A percentile compares a stretch with the other conserved stretches of the same genome.
Conservation (phyloP, 2,797 vertebrate species). For the Micropoecilia bifurca region DNA sequence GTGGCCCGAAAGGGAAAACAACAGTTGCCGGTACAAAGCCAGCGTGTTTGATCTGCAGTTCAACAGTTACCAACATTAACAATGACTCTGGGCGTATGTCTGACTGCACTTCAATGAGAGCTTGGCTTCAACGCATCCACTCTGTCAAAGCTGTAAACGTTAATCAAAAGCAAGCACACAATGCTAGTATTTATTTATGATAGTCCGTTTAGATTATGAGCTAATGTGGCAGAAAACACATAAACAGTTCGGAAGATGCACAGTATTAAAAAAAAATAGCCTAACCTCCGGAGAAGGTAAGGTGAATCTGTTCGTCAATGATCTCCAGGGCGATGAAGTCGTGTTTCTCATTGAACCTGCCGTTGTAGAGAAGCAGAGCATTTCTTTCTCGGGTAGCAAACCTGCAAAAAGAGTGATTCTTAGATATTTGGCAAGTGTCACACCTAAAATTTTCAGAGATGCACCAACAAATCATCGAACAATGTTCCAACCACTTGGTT, state of each 20-base stretch:
- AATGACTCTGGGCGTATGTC: conserved; percentile 31
- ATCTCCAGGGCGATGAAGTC: conserved; percentile 98
- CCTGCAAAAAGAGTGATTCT: conserved; percentile 69
- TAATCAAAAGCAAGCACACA: conserved; percentile 8
- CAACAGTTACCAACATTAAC: conserved; percentile 21
- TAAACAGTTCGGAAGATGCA: conserved; percentile 7
- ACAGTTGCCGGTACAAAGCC: conserved; percentile 18
- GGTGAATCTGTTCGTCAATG: conserved; percentile 94
- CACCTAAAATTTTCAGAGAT: not conserved
- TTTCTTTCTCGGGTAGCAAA: conserved; percentile 93
- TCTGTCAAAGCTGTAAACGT: not conserved
- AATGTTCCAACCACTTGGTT: not conserved
- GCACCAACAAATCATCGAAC: not conserved
- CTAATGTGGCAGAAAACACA: conserved; percentile 28
- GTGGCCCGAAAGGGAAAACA: conserved; percentile 34
- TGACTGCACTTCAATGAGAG: not conserved
- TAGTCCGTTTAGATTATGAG: conserved; percentile 41
- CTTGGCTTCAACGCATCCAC: not conserved
- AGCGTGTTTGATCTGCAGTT: conserved; percentile 50
- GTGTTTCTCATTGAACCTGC: conserved; percentile 97
- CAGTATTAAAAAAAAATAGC: not conserved
- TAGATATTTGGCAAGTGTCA: not conserved
- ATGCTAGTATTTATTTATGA: conserved; percentile 39
- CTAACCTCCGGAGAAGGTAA: conserved; percentile 93
- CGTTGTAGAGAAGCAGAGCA: conserved; percentile 94